phyloP scores from a whole-genome alignment of 2,888 invertebrate genomes.

The Heliconius sara region DNA sequence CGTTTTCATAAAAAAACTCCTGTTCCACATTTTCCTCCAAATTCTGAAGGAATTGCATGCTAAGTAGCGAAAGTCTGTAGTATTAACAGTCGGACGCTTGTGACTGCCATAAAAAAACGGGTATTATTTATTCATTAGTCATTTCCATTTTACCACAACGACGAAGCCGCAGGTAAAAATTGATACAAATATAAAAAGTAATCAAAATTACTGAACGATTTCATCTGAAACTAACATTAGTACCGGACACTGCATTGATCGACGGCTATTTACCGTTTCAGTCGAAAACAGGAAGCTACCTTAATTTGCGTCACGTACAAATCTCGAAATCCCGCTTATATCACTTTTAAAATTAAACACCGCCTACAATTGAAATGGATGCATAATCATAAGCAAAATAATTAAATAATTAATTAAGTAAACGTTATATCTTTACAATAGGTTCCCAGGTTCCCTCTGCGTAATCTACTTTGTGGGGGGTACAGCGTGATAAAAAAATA shows the following conservation, averaged over 20 bases:
- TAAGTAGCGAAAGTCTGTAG: no score
- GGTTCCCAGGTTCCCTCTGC: background rate
- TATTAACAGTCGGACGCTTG: no score
- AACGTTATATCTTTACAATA: background rate
- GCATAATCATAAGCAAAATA: background rate
- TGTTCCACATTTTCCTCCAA: no score
- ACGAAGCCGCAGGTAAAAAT: background rate
- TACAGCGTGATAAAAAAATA: background rate
- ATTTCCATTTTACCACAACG: no score
- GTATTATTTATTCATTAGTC: no score
- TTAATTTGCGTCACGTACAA: slow-evolving; percentile 12
- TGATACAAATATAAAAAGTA: background rate
- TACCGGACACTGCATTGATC: slow-evolving; percentile 15
- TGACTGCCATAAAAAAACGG: no score
- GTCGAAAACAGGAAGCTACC: slow-evolving; percentile 3
- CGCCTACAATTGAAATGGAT: background rate
- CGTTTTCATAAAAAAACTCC: no score
- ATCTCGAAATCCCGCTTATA: background rate
- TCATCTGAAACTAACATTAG: slow-evolving; percentile 4
- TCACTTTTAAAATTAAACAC: slow-evolving; percentile 5
- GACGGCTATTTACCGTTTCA: slow-evolving; percentile 11
- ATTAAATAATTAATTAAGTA: background rate
- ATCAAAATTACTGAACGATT: background rate
- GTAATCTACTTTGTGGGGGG: background rate
- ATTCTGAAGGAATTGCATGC: no score